A percentile compares a stretch with the other conserved stretches of the same genome.
Evolutionary conservation across 2,888 invertebrate genomes (phyloP).

Genomic region (Troglohyphantes excavatus): DNA sequence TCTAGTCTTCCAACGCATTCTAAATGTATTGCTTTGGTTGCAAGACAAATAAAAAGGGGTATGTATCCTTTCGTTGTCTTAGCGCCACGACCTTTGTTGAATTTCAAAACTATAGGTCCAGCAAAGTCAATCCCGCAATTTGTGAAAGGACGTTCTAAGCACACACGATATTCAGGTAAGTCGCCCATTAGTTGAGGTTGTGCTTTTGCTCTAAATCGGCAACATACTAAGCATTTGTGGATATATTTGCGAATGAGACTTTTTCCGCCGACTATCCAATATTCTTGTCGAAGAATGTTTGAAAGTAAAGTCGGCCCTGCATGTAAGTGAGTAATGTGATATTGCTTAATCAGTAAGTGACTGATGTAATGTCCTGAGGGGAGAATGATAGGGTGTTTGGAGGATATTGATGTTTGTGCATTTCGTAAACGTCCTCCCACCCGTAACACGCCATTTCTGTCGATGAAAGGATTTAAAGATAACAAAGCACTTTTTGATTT

Average conservation of each 20-base stretch:
- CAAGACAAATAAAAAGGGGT: background rate
- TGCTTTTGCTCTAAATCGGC: no score
- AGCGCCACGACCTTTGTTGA: background rate
- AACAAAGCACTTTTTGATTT: no score
- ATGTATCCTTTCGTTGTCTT: background rate
- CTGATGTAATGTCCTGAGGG: background rate
- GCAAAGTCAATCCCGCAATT: background rate
- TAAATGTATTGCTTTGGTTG: background rate
- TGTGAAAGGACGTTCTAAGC: background rate
- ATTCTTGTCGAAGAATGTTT: background rate
- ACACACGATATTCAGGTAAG: background rate
- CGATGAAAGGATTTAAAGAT: no score
- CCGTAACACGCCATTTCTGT: no score
- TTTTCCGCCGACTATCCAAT: no score
- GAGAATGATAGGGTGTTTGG: no score
- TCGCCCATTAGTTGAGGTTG: no score
- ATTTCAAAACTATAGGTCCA: background rate
- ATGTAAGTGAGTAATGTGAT: conserved; percentile 1
- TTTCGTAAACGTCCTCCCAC: no score
- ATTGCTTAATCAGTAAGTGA: background rate
- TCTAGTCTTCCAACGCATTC: no score
- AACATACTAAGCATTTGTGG: no score
- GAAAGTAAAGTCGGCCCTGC: background rate
- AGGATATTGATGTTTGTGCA: no score
- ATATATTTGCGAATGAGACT: no score